Conservation (phyloP, 2,113 vertebrate genomes). For the Columba livia region DNA sequence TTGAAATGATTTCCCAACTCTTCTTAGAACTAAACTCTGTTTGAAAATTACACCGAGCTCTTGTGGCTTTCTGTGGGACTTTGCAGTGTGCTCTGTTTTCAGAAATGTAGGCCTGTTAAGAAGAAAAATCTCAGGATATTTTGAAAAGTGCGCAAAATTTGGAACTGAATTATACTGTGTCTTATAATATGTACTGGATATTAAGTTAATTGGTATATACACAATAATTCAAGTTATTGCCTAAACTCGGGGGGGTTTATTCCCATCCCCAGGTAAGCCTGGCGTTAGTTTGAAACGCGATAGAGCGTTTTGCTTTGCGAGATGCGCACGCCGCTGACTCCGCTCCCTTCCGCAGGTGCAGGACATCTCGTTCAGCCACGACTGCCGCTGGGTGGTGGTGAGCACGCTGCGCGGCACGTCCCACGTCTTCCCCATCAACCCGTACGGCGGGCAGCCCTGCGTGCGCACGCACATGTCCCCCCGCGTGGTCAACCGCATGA, state of each 20-base stretch:
- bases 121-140: neutral
- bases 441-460: constrained; percentile 93
- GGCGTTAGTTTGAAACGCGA: accelerated
- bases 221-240: neutral
- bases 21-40: constrained; percentile 4
- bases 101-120: neutral
- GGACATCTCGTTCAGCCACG: constrained; percentile 97
- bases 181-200: neutral
- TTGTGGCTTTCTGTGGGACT: constrained; percentile 7
- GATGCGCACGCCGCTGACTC: accelerated
- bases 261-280: neutral
- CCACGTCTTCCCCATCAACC: constrained; percentile 95
- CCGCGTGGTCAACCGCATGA: constrained; percentile 96
- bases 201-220: neutral
- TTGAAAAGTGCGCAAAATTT: neutral
- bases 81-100: neutral
- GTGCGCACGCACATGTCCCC: constrained; percentile 96
- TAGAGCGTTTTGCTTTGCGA: neutral
- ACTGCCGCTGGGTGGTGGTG: constrained; percentile 97
- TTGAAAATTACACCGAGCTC: constrained; percentile 10
- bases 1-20: constrained; percentile 15
- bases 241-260: accelerated
- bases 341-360: constrained; percentile 81
- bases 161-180: neutral
- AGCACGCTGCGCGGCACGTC: constrained; percentile 96